phyloP scores from a whole-genome alignment of 2,888 invertebrate genomes.

The Lasioglossum morio region DNA sequence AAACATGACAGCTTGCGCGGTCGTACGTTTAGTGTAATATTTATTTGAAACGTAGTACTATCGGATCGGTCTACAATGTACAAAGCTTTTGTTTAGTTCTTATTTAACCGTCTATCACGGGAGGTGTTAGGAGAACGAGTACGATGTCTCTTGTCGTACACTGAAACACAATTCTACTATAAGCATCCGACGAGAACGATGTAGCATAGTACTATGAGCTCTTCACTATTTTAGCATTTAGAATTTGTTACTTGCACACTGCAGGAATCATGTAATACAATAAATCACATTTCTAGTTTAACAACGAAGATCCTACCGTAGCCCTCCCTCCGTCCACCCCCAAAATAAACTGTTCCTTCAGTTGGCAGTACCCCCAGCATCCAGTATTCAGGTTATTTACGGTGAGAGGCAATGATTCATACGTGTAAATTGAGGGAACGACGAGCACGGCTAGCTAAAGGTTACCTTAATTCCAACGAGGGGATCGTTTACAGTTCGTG shows the following conservation, averaged over 20 bases:
- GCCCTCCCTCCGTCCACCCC: too few species aligned
- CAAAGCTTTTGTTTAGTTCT: not conserved
- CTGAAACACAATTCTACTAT: slow-evolving; percentile 51
- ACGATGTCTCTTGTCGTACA: slow-evolving; percentile 43
- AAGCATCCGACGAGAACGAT: slow-evolving; percentile 13
- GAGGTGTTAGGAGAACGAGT: slow-evolving; percentile 17
- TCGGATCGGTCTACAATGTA: slow-evolving; percentile 19
- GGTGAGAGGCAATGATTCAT: not conserved
- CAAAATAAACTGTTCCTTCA: not conserved
- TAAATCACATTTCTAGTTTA: slow-evolving; percentile 11
- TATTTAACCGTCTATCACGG: slow-evolving; percentile 6
- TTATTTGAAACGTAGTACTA: slow-evolving; percentile 48
- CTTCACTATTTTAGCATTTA: slow-evolving; percentile 16
- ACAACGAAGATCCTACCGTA: not conserved
- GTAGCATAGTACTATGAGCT: slow-evolving; percentile 4
- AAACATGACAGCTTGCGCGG: not conserved
- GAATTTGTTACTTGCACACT: slow-evolving; percentile 47
- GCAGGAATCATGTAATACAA: slow-evolving; percentile 44
- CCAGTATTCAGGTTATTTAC: not conserved
- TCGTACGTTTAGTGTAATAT: slow-evolving; percentile 35
- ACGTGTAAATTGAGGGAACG: not conserved
- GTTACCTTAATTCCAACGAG: slow-evolving; percentile 18
- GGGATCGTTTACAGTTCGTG: slow-evolving; percentile 30
- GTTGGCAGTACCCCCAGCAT: not conserved
- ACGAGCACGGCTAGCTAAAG: not conserved